Conservation (phyloP, 2,113 vertebrate species). For the Podocnemis expansa region DNA sequence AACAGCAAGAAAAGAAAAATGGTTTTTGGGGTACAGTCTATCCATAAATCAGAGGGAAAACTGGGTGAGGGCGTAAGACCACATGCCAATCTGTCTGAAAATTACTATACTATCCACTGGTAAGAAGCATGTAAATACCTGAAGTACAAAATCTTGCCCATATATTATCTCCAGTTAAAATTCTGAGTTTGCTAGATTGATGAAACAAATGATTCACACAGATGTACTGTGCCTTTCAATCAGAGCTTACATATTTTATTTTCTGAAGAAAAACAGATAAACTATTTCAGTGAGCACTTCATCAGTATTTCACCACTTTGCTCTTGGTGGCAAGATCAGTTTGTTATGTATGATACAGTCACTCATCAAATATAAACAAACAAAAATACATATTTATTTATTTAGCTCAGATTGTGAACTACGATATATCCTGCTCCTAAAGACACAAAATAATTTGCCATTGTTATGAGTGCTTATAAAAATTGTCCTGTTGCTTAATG, state of each 20-base stretch:
- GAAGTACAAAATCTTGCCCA: slow-evolving; percentile 47
- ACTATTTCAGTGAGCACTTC: slow-evolving; percentile 69
- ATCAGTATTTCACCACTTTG: slow-evolving; percentile 65
- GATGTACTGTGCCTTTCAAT: slow-evolving; percentile 53
- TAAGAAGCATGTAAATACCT: slow-evolving; percentile 67
- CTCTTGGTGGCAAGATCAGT: slow-evolving; percentile 32
- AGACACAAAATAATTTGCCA: slow-evolving; percentile 58
- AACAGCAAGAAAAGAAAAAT: slow-evolving; percentile 37
- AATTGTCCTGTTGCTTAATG: slow-evolving; percentile 27
- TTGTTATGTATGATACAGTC: slow-evolving; percentile 41
- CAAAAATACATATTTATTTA: slow-evolving; percentile 62
- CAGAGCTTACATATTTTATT: slow-evolving; percentile 71
- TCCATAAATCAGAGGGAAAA: slow-evolving; percentile 63
- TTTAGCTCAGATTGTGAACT: slow-evolving; percentile 46
- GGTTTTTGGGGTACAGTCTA: slow-evolving; percentile 43
- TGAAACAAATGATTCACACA: slow-evolving; percentile 50
- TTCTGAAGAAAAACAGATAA: slow-evolving; percentile 71
- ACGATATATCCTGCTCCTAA: slow-evolving; percentile 49
- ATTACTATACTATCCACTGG: slow-evolving; percentile 49
- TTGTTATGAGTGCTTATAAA: slow-evolving; percentile 33
- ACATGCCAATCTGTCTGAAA: slow-evolving; percentile 61
- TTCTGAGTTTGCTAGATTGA: slow-evolving; percentile 50
- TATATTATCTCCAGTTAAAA: slow-evolving; percentile 44
- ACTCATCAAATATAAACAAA: slow-evolving; percentile 59
- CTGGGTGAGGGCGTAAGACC: slow-evolving; percentile 49